A percentile compares a stretch with the other conserved stretches of the same genome.
Conservation (phyloP, 2,888 invertebrate species). For the Plebejus argus region DNA sequence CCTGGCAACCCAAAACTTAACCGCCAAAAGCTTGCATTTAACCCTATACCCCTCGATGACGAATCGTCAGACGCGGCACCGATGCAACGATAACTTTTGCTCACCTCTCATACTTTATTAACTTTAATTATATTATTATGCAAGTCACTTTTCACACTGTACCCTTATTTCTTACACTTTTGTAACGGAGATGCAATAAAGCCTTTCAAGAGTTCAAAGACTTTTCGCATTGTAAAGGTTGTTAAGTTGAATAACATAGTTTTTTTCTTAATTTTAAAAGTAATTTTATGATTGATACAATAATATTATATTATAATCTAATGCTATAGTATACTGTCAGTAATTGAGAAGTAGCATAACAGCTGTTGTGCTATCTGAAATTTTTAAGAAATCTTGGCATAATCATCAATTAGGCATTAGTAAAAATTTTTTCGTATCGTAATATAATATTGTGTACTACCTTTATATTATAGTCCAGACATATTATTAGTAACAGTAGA, state of each 20-base stretch:
- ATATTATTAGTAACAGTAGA: too few species aligned
- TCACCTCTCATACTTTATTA: slow-evolving; percentile 37
- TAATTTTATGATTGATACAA: too few species aligned
- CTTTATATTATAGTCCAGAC: too few species aligned
- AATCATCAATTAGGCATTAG: too few species aligned
- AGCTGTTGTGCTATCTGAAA: too few species aligned
- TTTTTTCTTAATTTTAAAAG: not conserved
- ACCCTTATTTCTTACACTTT: slow-evolving; percentile 20
- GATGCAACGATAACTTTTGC: slow-evolving; percentile 48
- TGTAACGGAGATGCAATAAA: slow-evolving; percentile 27
- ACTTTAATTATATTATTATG: slow-evolving; percentile 4
- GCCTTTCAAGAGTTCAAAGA: not conserved
- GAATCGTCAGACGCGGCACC: slow-evolving; percentile 64
- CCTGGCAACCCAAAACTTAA: not conserved
- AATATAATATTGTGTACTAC: too few species aligned
- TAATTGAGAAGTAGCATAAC: too few species aligned
- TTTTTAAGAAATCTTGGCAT: too few species aligned
- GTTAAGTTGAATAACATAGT: not conserved
- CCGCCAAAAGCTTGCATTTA: slow-evolving; percentile 63
- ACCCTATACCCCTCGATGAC: slow-evolving; percentile 69
- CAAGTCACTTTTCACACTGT: slow-evolving; percentile 34
- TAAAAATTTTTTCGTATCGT: too few species aligned
- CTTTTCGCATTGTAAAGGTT: not conserved
- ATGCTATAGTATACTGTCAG: too few species aligned
- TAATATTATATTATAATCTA: too few species aligned